These are phyloP conservation scores for Cyclophora albipunctata DNA, from an alignment of 2,888 invertebrate genomes.

Conservation along the genomic window DNA sequence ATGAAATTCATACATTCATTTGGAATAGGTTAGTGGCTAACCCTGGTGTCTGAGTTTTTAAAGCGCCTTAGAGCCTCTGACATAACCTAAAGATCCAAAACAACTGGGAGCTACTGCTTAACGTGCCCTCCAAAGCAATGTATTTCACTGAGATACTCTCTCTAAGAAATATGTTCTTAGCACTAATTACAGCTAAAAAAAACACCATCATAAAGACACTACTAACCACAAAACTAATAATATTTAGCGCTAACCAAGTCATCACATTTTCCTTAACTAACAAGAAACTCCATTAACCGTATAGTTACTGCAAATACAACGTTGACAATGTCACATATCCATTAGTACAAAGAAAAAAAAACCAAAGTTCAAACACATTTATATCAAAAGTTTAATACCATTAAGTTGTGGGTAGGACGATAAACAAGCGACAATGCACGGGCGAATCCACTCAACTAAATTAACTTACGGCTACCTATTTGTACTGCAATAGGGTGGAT, in stretches of 20 bases:
- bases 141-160: too few species aligned
- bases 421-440: constrained; percentile 73
- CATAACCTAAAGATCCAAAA: too few species aligned
- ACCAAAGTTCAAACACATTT: constrained; percentile 40
- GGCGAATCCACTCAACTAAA: constrained; percentile 71
- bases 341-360: constrained; percentile 14
- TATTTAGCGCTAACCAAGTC: background rate
- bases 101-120: too few species aligned
- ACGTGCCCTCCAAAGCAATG: too few species aligned
- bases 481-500: constrained; percentile 50
- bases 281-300: background rate
- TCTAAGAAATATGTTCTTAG: too few species aligned
- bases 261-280: too few species aligned
- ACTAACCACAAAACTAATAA: background rate
- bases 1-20: too few species aligned
- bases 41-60: too few species aligned
- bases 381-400: constrained; percentile 71
- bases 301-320: background rate
- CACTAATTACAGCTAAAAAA: too few species aligned
- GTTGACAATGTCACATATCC: too few species aligned
- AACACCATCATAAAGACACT: background rate
- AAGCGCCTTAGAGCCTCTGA: too few species aligned
- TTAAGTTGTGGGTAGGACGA: constrained; percentile 54
- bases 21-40: too few species aligned
- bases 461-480: constrained; percentile 62